phyloP scores from a whole-genome alignment of 1,140 invertebrate genomes.

The Druon quercuslanigerum region DNA sequence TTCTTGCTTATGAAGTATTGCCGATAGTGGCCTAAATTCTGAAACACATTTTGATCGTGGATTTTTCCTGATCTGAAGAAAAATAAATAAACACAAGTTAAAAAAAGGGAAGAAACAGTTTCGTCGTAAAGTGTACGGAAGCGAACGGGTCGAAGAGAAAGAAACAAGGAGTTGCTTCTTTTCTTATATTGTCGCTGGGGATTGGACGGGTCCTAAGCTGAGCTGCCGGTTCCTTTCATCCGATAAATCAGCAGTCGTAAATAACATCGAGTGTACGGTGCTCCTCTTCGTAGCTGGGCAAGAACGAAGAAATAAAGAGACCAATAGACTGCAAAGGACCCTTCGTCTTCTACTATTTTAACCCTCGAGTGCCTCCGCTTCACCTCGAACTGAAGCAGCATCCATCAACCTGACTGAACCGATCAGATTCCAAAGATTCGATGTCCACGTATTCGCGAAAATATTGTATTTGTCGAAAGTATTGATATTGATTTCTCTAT shows the following conservation, averaged over 20 bases:
- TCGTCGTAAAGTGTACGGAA: constrained; percentile 19
- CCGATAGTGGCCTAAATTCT: constrained; percentile 41
- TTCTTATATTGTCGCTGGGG: constrained; percentile 62
- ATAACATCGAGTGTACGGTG: constrained; percentile 70
- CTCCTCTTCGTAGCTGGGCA: constrained; percentile 57
- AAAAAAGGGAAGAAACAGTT: constrained; percentile 44
- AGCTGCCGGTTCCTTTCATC: constrained; percentile 69
- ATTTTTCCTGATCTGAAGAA: constrained; percentile 38
- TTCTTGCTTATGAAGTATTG: not conserved
- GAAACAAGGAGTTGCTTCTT: constrained; percentile 43
- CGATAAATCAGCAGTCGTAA: constrained; percentile 74
- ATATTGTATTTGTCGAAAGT: too few relatives aligned
- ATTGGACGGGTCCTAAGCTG: constrained; percentile 62
- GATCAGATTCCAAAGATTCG: constrained; percentile 47
- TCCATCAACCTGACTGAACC: constrained; percentile 60
- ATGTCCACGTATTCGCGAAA: too few relatives aligned
- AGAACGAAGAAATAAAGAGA: constrained; percentile 67
- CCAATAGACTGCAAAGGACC: constrained; percentile 63
- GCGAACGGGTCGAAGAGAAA: constrained; percentile 27
- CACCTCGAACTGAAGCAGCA: constrained; percentile 46
- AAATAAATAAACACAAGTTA: constrained; percentile 44
- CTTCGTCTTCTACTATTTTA: constrained; percentile 65
- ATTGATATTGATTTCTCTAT: too few relatives aligned
- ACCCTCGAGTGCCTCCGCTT: constrained; percentile 53
- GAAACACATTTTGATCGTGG: constrained; percentile 40